A percentile compares a stretch with the other conserved stretches of the same genome.
phyloP scores from a whole-genome alignment of 2,113 vertebrate species.

The Recurvirostra avosetta region DNA sequence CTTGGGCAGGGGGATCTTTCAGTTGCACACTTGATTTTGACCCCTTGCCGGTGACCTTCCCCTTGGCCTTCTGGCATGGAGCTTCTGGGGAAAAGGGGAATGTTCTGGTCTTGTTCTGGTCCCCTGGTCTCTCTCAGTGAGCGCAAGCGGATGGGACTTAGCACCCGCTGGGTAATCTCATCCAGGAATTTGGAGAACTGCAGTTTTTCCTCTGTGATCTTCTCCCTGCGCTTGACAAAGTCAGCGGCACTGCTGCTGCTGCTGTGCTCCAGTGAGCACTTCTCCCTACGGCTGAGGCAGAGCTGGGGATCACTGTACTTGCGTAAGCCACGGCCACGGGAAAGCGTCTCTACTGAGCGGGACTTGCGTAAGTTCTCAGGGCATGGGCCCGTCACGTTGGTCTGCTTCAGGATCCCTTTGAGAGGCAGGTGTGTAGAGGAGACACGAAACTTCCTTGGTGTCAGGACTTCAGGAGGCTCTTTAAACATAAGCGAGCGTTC shows the following conservation, averaged over 20 bases:
- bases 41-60: conserved; percentile 1
- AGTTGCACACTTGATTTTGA: background rate
- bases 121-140: conserved; percentile 52
- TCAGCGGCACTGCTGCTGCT: background rate
- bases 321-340: background rate
- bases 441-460: conserved; percentile 42
- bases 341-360: conserved; percentile 71
- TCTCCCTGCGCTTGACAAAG: conserved; percentile 45
- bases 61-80: background rate
- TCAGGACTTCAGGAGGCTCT: conserved; percentile 74
- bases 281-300: background rate
- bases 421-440: conserved; percentile 54
- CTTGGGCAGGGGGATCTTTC: conserved; percentile 46
- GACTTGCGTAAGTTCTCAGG: conserved; percentile 72
- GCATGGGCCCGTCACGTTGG: conserved; percentile 1
- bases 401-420: conserved; percentile 83
- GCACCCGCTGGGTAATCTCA: conserved; percentile 79
- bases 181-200: conserved; percentile 87
- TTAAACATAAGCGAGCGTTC: conserved; percentile 76
- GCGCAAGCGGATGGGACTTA: conserved; percentile 75
- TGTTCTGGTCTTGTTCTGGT: conserved; percentile 24
- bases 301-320: conserved; percentile 45
- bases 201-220: conserved; percentile 78
- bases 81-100: background rate
- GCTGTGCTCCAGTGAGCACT: conserved; percentile 15